A percentile compares a stretch with the other conserved stretches of the same genome.
These are phyloP conservation scores for Aromia moschata DNA, from an alignment of 2,888 invertebrate genomes.

Conservation along the genomic window DNA sequence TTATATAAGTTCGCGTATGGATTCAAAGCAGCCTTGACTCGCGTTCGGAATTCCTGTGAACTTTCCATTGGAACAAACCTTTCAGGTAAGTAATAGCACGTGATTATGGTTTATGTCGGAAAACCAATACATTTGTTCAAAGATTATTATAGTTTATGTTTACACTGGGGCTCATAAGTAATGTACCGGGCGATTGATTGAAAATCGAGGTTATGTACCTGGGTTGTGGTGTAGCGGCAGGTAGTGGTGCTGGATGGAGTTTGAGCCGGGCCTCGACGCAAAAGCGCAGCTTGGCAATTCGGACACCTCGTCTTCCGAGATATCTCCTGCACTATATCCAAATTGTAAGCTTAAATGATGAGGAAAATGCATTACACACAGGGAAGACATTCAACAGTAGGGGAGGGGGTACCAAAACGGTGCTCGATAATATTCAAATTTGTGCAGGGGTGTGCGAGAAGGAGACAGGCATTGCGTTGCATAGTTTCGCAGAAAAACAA, in stretches of 20 bases:
- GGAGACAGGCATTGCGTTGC: slow-evolving; percentile 7
- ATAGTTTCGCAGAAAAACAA: background rate
- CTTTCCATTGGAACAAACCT: too few relatives aligned
- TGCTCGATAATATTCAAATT: background rate
- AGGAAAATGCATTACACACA: slow-evolving; percentile 42
- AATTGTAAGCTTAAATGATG: slow-evolving; percentile 58
- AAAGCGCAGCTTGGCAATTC: slow-evolving; percentile 87
- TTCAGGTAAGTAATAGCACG: too few relatives aligned
- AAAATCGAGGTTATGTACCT: slow-evolving; percentile 46
- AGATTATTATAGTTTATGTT: too few relatives aligned
- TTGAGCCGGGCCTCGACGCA: slow-evolving; percentile 66
- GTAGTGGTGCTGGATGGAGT: slow-evolving; percentile 57
- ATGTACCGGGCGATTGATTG: slow-evolving; percentile 38
- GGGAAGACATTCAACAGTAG: slow-evolving; percentile 38
- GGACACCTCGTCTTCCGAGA: slow-evolving; percentile 71
- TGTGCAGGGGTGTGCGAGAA: slow-evolving; percentile 8
- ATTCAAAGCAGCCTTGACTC: too few relatives aligned
- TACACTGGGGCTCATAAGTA: too few relatives aligned
- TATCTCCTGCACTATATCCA: slow-evolving; percentile 63
- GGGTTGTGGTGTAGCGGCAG: slow-evolving; percentile 58
- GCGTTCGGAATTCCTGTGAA: too few relatives aligned
- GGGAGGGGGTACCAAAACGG: background rate
- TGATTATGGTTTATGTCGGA: too few relatives aligned
- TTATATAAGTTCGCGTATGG: too few relatives aligned
- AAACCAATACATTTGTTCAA: too few relatives aligned